Percentiles rank a stretch among this genome's conserved stretches.
phyloP scores from a whole-genome alignment of 1,140 invertebrate genomes.

The Euwallacea fornicatus region DNA sequence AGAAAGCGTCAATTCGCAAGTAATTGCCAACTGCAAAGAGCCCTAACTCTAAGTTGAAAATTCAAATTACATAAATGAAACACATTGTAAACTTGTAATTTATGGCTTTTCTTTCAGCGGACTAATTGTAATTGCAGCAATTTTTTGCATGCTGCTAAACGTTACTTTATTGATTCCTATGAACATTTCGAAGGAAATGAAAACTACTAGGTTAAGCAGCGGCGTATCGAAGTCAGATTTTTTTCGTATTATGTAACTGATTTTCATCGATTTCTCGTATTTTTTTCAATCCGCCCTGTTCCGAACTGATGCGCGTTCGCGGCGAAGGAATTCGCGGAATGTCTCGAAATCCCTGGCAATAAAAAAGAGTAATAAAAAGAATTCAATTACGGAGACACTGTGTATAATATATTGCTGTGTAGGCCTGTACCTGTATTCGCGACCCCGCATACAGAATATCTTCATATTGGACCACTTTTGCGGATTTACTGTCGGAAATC shows the following conservation, averaged over 20 bases:
- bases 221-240: no score
- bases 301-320: no score
- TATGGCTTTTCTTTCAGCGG: conserved; percentile 44
- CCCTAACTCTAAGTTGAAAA: conserved; percentile 44
- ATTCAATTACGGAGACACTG: no score
- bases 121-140: conserved; percentile 32
- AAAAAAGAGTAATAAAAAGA: no score
- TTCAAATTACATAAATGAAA: conserved; percentile 52
- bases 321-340: no score
- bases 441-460: conserved; percentile 41
- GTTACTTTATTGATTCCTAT: conserved; percentile 33
- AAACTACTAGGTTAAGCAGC: no score
- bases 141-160: conserved; percentile 34
- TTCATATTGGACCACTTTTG: conserved; percentile 46
- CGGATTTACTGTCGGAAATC: conserved; percentile 49
- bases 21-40: conserved; percentile 41
- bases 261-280: no score
- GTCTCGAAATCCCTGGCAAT: no score
- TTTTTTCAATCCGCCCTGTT: no score
- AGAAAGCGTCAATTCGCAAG: conserved; percentile 42
- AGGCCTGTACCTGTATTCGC: conserved; percentile 32
- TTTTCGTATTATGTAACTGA: no score
- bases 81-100: conserved; percentile 52
- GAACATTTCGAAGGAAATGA: no score
- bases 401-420: conserved; percentile 16